Evolutionary conservation across 2,113 vertebrate species (phyloP).

Genomic region (Corythaeola cristata): DNA sequence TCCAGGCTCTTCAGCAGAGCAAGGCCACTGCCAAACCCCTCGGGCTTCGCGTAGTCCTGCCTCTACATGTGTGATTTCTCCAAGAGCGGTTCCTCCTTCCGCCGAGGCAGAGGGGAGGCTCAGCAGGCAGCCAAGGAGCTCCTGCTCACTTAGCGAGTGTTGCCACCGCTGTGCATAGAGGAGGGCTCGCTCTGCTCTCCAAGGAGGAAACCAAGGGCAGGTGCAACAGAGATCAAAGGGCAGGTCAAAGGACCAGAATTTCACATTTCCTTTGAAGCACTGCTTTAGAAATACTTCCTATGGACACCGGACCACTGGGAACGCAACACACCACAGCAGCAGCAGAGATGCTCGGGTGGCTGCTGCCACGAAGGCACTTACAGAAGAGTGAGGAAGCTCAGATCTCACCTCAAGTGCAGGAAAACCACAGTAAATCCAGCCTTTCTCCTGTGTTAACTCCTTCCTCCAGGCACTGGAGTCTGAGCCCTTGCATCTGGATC

Average conservation of each 20-base stretch:
- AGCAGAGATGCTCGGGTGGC: neutral
- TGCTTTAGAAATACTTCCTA: neutral
- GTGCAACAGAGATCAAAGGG: neutral
- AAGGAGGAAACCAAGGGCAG: neutral
- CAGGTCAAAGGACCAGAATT: neutral
- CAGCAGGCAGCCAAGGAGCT: neutral
- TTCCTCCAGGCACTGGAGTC: neutral
- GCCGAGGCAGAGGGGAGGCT: neutral
- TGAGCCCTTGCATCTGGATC: neutral
- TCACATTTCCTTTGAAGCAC: neutral
- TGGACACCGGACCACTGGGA: constrained; percentile 22
- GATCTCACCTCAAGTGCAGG: neutral
- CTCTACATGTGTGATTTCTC: fast-evolving
- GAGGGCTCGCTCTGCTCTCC: neutral
- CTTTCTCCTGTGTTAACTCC: neutral
- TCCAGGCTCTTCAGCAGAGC: neutral
- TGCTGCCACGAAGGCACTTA: neutral
- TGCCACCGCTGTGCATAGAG: too few species aligned
- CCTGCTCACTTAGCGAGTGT: neutral
- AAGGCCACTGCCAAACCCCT: neutral
- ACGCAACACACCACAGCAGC: neutral
- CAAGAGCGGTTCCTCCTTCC: neutral
- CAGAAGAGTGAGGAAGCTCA: neutral
- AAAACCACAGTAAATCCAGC: neutral
- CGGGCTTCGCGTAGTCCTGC: neutral